phyloP scores from a whole-genome alignment of 2,113 vertebrate species.

The Nycticorax nycticorax region DNA sequence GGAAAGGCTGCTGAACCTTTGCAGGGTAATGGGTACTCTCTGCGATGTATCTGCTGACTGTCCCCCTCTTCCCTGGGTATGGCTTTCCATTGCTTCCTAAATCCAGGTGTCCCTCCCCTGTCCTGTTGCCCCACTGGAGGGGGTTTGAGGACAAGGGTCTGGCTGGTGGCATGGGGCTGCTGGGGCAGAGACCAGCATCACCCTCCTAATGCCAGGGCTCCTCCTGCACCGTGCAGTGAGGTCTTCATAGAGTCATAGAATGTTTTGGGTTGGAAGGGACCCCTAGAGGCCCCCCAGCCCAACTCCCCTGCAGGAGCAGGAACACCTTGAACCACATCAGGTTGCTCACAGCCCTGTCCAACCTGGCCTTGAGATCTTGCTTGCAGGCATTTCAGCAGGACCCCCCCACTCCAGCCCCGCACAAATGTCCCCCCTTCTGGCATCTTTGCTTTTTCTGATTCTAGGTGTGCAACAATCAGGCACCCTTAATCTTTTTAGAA shows the following conservation, averaged over 20 bases:
- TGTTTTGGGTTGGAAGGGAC: no score
- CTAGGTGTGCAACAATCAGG: not conserved
- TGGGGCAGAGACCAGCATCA: not conserved
- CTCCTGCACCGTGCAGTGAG: rapidly evolving
- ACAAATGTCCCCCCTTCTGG: not conserved
- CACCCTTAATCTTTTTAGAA: not conserved
- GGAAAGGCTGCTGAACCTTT: not conserved
- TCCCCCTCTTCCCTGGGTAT: not conserved
- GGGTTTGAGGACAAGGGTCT: no score
- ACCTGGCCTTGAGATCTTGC: not conserved
- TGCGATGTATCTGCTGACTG: no score
- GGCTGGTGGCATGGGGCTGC: not conserved
- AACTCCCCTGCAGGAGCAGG: no score
- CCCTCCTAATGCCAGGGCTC: not conserved
- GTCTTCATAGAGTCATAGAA: not conserved
- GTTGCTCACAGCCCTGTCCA: no score
- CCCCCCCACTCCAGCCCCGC: rapidly evolving
- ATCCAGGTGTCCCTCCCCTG: rapidly evolving
- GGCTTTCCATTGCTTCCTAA: not conserved
- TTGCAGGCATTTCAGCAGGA: not conserved
- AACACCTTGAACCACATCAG: no score
- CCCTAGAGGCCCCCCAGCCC: no score
- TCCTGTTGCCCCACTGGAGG: not conserved
- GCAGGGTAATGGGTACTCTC: rapidly evolving
- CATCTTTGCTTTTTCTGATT: not conserved